A percentile compares a stretch with the other conserved stretches of the same genome.
Evolutionary conservation across 2,888 invertebrate species (phyloP).

Genomic region (Acleris emargana): DNA sequence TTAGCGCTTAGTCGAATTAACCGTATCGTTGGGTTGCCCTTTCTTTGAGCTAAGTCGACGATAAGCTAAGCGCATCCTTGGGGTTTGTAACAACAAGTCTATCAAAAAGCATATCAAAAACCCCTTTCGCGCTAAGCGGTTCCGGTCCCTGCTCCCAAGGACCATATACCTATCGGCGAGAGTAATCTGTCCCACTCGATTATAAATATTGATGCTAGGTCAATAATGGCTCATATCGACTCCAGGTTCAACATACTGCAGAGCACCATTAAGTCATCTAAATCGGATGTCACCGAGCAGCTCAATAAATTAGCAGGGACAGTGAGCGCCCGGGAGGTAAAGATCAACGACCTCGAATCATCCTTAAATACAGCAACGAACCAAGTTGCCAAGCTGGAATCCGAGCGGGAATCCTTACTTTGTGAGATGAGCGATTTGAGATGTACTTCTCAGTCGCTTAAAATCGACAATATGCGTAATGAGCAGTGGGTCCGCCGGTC

Average conservation of each 20-base stretch:
- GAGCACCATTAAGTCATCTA: neutral
- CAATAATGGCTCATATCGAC: neutral
- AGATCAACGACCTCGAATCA: neutral
- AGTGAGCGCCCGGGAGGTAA: neutral
- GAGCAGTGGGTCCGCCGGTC: constrained; percentile 9
- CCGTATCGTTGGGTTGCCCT: no score
- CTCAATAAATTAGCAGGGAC: neutral
- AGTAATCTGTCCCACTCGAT: neutral
- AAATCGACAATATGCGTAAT: neutral
- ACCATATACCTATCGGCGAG: neutral
- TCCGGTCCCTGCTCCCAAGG: no score
- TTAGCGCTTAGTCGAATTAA: no score
- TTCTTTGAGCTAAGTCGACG: no score
- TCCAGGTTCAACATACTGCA: neutral
- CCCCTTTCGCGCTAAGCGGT: no score
- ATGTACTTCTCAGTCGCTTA: neutral
- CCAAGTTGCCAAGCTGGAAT: neutral
- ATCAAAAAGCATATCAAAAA: no score
- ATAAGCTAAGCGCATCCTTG: no score
- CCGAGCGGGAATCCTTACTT: neutral
- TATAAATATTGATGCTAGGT: neutral
- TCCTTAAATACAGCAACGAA: neutral
- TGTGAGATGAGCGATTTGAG: neutral
- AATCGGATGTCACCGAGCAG: neutral
- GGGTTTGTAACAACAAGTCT: no score